These are phyloP conservation scores for Neocrepidodera transversa DNA, from an alignment of 2,888 invertebrate genomes.

Conservation along the genomic window DNA sequence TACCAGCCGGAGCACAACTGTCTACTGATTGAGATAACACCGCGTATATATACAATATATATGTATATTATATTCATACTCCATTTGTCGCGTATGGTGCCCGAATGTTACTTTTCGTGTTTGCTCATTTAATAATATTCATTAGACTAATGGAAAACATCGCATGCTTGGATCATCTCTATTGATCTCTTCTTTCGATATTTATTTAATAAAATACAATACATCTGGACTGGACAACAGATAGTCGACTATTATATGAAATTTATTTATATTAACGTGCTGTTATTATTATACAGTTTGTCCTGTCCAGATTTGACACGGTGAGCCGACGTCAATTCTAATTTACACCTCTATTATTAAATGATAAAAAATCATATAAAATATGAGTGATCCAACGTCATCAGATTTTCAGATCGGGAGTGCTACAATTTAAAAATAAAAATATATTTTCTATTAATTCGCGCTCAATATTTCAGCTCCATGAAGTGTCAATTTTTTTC, in stretches of 20 bases:
- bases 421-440: too few species aligned
- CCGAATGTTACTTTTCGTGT: constrained; percentile 48
- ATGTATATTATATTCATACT: constrained; percentile 40
- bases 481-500: too few species aligned
- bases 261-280: too few species aligned
- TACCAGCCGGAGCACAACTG: constrained; percentile 50
- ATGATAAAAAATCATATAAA: too few species aligned
- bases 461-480: too few species aligned
- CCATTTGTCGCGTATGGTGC: constrained; percentile 48
- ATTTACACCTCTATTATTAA: too few species aligned
- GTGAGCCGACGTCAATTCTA: too few species aligned
- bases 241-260: neutral
- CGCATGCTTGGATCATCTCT: constrained; percentile 34
- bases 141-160: constrained; percentile 41
- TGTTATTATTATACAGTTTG: too few species aligned
- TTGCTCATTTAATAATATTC: constrained; percentile 41
- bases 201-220: constrained; percentile 10
- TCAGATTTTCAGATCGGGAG: too few species aligned
- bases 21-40: constrained; percentile 49
- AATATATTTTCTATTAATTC: too few species aligned
- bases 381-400: too few species aligned
- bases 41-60: constrained; percentile 10
- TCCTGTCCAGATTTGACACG: too few species aligned
- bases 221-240: constrained; percentile 20
- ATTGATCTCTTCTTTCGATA: constrained; percentile 29